These are phyloP conservation scores for Eupithecia abbreviata DNA, from an alignment of 2,888 invertebrate species.

Conservation along the genomic window DNA sequence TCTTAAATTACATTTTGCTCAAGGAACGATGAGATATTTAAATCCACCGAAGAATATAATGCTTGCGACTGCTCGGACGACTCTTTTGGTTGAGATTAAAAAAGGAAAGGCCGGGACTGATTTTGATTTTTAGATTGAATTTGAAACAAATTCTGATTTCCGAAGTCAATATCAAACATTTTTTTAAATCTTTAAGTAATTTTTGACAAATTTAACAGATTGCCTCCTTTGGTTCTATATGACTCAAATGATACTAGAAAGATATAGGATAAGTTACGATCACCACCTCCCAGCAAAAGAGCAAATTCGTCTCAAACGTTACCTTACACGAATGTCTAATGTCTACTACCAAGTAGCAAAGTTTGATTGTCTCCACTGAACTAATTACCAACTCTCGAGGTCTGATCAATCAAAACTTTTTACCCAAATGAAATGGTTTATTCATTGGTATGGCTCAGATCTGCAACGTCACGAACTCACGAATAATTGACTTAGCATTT, in stretches of 20 bases:
- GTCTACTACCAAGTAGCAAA: conserved; percentile 43
- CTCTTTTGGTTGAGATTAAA: no score
- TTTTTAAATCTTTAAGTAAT: no score
- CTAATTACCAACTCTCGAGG: conserved; percentile 57
- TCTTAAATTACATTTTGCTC: not conserved
- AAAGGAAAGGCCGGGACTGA: no score
- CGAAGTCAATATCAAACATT: no score
- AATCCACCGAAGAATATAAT: not conserved
- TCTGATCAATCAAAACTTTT: conserved; percentile 58
- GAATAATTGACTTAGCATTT: conserved; percentile 14
- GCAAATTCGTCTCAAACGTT: conserved; percentile 13
- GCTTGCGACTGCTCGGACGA: no score
- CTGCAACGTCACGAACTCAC: conserved; percentile 25
- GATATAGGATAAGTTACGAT: not conserved
- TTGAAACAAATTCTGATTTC: no score
- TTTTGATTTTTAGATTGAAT: no score
- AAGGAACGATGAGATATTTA: not conserved
- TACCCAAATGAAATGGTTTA: conserved; percentile 57
- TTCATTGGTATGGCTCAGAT: conserved; percentile 40
- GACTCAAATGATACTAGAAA: not conserved
- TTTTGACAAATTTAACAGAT: no score
- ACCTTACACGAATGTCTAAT: conserved; percentile 29
- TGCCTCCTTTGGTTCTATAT: no score
- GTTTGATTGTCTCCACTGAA: conserved; percentile 54
- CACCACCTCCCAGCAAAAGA: not conserved